phyloP scores from a whole-genome alignment of 1,140 invertebrate species.

The Drosophila mauritiana region DNA sequence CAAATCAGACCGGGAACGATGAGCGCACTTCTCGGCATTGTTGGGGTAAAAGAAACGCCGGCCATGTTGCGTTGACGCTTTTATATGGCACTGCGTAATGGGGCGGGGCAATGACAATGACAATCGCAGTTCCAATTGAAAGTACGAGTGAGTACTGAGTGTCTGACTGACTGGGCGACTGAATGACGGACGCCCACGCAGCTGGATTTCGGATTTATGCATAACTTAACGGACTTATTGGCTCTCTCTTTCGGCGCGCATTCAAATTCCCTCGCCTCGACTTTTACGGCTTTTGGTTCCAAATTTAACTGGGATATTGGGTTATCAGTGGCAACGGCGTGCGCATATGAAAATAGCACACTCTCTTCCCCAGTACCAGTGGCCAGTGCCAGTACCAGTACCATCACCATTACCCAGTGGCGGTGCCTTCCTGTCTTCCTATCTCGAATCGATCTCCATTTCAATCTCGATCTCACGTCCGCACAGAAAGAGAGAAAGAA shows the following conservation, averaged over 20 bases:
- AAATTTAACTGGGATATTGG: conserved; percentile 81
- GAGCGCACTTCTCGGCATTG: conserved; percentile 56
- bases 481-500: neutral
- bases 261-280: conserved; percentile 53
- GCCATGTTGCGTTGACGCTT: conserved; percentile 45
- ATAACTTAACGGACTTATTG: conserved; percentile 59
- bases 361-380: conserved; percentile 17
- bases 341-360: conserved; percentile 77
- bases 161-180: conserved; percentile 4
- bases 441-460: neutral
- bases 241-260: conserved; percentile 70
- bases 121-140: conserved; percentile 53
- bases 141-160: conserved; percentile 53
- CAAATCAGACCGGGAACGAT: conserved; percentile 16
- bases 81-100: conserved; percentile 48
- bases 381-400: too few relatives aligned
- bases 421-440: conserved; percentile 12
- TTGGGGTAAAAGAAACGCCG: conserved; percentile 63
- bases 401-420: too few relatives aligned
- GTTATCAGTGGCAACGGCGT: conserved; percentile 73
- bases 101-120: conserved; percentile 5
- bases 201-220: conserved; percentile 40
- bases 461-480: conserved; percentile 20
- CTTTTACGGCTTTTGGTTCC: conserved; percentile 68
- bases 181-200: conserved; percentile 31